Evolutionary conservation across 2,113 vertebrate genomes (phyloP).

Genomic region (Xiphorhynchus elegans): DNA sequence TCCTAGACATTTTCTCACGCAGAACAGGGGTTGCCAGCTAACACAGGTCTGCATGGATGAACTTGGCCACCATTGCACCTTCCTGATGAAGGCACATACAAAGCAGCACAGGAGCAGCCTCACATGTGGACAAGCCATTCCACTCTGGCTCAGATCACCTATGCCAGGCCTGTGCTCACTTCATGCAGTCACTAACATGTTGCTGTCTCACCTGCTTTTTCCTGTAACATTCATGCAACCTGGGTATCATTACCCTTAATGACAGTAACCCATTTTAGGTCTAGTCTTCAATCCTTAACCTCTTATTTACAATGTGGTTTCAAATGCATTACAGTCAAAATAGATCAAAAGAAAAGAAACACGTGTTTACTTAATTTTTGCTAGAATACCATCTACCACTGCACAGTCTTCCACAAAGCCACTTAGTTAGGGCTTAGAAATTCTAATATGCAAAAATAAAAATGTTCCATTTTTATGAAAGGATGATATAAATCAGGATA

Average conservation of each 20-base stretch:
- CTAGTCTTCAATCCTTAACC: neutral
- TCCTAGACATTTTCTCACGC: neutral
- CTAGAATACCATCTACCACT: neutral
- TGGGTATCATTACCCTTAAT: neutral
- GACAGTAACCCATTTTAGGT: neutral
- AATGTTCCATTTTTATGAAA: neutral
- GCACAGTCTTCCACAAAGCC: neutral
- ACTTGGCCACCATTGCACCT: too few species aligned
- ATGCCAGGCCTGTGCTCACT: neutral
- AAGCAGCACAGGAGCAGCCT: neutral
- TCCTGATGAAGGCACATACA: neutral
- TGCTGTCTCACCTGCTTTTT: neutral
- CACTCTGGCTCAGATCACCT: neutral
- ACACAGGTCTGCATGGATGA: neutral
- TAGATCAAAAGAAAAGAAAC: neutral
- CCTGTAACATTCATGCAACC: neutral
- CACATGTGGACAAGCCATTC: accelerated
- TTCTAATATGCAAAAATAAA: neutral
- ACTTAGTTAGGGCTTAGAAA: neutral
- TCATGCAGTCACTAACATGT: accelerated
- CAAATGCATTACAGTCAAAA: neutral
- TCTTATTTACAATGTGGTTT: neutral
- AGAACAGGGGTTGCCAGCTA: neutral
- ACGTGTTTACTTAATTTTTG: neutral
- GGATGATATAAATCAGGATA: neutral